Evolutionary conservation across 2,888 invertebrate species (phyloP).

Genomic region (Drosophila koepferae): DNA sequence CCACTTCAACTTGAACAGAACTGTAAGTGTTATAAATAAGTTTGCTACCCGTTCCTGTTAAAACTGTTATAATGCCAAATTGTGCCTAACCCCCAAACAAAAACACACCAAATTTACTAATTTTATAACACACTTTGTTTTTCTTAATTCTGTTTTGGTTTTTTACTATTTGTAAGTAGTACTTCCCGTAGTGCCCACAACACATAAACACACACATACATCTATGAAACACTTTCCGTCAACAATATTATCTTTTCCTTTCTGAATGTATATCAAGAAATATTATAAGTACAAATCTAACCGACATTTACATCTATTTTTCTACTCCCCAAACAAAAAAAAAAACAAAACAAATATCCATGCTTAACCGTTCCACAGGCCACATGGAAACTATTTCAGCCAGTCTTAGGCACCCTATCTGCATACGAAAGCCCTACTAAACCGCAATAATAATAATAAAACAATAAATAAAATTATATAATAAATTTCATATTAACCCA

Average conservation of each 20-base stretch:
- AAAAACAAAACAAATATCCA: slow-evolving; percentile 28
- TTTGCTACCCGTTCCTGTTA: slow-evolving; percentile 28
- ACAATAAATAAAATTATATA: neutral
- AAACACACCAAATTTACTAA: slow-evolving; percentile 51
- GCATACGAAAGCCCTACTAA: slow-evolving; percentile 51
- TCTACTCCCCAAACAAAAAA: slow-evolving; percentile 46
- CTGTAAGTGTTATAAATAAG: slow-evolving; percentile 63
- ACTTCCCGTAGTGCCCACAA: slow-evolving; percentile 53
- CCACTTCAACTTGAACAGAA: slow-evolving; percentile 54
- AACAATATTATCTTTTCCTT: slow-evolving; percentile 25
- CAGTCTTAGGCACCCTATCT: slow-evolving; percentile 67
- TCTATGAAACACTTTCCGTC: slow-evolving; percentile 64
- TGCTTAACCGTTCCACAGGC: slow-evolving; percentile 78
- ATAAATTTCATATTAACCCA: slow-evolving; percentile 66
- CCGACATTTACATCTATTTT: slow-evolving; percentile 64
- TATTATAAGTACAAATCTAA: slow-evolving; percentile 59
- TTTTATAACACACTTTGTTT: slow-evolving; percentile 28
- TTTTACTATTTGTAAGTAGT: slow-evolving; percentile 41
- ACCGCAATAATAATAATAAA: slow-evolving; percentile 21
- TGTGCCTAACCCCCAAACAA: slow-evolving; percentile 36
- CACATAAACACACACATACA: slow-evolving; percentile 41
- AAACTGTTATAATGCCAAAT: slow-evolving; percentile 20
- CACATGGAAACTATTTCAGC: slow-evolving; percentile 83
- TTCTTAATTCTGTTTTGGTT: slow-evolving; percentile 40
- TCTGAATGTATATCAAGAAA: slow-evolving; percentile 51